These are phyloP conservation scores for Drosophila percnosoma DNA, from an alignment of 2,888 invertebrate genomes.

Conservation along the genomic window DNA sequence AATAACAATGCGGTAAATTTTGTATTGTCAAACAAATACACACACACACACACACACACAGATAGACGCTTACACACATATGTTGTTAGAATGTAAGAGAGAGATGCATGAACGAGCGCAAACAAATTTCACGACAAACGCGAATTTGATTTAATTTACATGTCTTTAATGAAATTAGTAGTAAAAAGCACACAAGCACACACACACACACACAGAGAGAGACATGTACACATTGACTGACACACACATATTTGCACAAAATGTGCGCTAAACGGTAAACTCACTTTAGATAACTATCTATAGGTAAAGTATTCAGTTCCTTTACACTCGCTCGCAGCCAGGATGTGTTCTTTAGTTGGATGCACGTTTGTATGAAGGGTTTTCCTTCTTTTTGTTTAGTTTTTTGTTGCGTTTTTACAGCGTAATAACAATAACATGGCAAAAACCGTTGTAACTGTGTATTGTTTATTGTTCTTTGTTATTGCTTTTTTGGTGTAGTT, in stretches of 20 bases:
- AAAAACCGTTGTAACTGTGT: constrained; percentile 23
- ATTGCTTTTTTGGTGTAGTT: constrained; percentile 12
- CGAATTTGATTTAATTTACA: constrained; percentile 78
- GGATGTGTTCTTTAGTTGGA: constrained; percentile 7
- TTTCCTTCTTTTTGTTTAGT: not conserved
- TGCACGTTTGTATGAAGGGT: not conserved
- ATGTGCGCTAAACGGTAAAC: constrained; percentile 29
- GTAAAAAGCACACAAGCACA: constrained; percentile 34
- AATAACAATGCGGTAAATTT: constrained; percentile 37
- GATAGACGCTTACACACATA: constrained; percentile 4
- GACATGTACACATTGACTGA: constrained; percentile 7
- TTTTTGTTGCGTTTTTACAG: constrained; percentile 3
- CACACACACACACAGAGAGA: not conserved
- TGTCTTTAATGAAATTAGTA: constrained; percentile 78
- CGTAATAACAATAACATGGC: constrained; percentile 29
- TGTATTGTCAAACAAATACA: constrained; percentile 49
- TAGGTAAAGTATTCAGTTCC: constrained; percentile 9
- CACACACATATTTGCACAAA: constrained; percentile 1
- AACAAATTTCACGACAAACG: constrained; percentile 64
- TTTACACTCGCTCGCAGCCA: constrained; percentile 24
- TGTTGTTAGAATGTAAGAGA: constrained; percentile 11
- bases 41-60: constrained; percentile 17
- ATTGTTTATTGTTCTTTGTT: constrained; percentile 32
- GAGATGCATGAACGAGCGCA: constrained; percentile 47
- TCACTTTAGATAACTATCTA: constrained; percentile 43